phyloP scores from a whole-genome alignment of 2,113 vertebrate species.

The Paedocypris sp. region DNA sequence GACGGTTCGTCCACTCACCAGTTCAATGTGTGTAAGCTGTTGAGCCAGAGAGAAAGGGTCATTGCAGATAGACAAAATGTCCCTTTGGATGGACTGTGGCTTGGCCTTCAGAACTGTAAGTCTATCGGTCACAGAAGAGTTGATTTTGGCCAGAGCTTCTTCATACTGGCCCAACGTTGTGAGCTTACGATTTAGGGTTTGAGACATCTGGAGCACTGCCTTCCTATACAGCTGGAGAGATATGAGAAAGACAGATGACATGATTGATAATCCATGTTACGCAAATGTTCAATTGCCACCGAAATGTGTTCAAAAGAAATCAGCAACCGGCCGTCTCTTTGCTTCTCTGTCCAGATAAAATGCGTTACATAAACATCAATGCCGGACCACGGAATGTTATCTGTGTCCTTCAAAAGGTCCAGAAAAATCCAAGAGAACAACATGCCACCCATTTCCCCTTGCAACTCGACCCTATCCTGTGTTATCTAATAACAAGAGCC shows the following conservation, averaged over 20 bases:
- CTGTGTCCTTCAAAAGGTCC: not conserved
- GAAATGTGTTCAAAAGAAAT: slow-evolving; percentile 1
- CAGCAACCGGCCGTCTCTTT: no score
- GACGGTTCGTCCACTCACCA: slow-evolving; percentile 65
- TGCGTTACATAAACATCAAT: slow-evolving; percentile 14
- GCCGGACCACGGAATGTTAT: slow-evolving; percentile 6
- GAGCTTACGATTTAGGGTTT: slow-evolving; percentile 75
- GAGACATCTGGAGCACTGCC: slow-evolving; percentile 74
- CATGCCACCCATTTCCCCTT: slow-evolving; percentile 7
- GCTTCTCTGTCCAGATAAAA: no score
- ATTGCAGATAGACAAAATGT: slow-evolving; percentile 77
- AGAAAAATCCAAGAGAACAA: not conserved
- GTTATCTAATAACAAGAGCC: slow-evolving; percentile 22
- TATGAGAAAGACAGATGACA: not conserved
- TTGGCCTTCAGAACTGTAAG: slow-evolving; percentile 74
- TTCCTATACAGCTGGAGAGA: slow-evolving; percentile 72
- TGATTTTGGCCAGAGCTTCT: slow-evolving; percentile 80
- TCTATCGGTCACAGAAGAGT: slow-evolving; percentile 64
- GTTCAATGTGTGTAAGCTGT: slow-evolving; percentile 89
- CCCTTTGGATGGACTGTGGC: slow-evolving; percentile 76
- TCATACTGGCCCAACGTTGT: slow-evolving; percentile 79
- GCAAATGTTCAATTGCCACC: not conserved
- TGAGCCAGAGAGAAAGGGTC: slow-evolving; percentile 85
- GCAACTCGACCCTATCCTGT: not conserved
- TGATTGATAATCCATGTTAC: not conserved